Percentiles rank a stretch among this genome's conserved stretches.
Evolutionary conservation across 1,140 invertebrate genomes (phyloP).

Genomic region (Zaprionus inermis): DNA sequence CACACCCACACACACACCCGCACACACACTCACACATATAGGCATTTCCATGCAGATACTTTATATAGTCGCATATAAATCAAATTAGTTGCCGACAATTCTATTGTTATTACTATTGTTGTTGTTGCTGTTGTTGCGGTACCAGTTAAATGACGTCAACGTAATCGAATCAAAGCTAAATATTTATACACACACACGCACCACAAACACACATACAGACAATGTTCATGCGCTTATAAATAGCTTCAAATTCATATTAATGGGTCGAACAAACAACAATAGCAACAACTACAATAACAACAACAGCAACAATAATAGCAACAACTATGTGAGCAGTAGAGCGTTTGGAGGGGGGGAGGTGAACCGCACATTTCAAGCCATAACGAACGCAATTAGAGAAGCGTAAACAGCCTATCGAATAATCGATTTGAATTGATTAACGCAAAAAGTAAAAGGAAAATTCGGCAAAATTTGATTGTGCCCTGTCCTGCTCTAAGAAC

Average conservation of each 20-base stretch:
- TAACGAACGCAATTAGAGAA: slow-evolving; percentile 4
- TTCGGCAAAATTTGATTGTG: slow-evolving; percentile 3
- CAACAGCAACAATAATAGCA: background rate
- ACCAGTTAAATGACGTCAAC: slow-evolving; percentile 31
- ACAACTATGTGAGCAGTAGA: background rate
- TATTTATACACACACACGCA: background rate
- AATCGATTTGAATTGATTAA: slow-evolving; percentile 23
- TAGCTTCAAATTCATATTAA: slow-evolving; percentile 18
- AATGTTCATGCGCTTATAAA: slow-evolving; percentile 15
- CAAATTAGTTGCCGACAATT: slow-evolving; percentile 24
- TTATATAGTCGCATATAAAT: slow-evolving; percentile 11
- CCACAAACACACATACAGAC: background rate
- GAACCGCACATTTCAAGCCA: slow-evolving; percentile 11
- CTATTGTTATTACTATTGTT: slow-evolving; percentile 1
- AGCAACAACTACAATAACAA: no score
- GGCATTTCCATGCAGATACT: background rate
- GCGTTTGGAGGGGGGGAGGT: background rate
- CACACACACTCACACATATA: background rate
- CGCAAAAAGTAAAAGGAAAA: background rate
- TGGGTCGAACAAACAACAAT: slow-evolving; percentile 12
- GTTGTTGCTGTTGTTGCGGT: slow-evolving; percentile 8
- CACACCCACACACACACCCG: background rate
- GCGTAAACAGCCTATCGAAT: slow-evolving; percentile 24
- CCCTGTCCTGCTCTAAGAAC: no score
- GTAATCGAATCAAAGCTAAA: slow-evolving; percentile 24